These are phyloP conservation scores for Amphiprion ocellaris DNA, from an alignment of 2,113 vertebrate species.

Conservation along the genomic window DNA sequence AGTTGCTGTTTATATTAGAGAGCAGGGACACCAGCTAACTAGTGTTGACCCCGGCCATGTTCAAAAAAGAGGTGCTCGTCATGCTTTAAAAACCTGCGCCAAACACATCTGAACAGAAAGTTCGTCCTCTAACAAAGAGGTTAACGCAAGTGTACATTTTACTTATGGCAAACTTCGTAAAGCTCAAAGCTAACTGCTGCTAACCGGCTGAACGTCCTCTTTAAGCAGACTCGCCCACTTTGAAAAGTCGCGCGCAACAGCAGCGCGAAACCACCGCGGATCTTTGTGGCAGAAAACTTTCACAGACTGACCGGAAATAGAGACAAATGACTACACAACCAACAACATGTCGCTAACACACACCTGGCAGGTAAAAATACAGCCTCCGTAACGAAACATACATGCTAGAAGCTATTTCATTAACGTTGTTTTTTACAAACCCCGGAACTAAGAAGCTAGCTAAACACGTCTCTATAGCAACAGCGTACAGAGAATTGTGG, in stretches of 20 bases:
- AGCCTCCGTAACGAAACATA: not conserved
- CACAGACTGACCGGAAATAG: fast-evolving
- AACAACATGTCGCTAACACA: fast-evolving
- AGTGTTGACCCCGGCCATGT: not conserved
- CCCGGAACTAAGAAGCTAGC: not conserved
- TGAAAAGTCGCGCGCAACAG: slow-evolving; percentile 82
- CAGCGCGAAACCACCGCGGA: slow-evolving; percentile 72
- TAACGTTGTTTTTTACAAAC: not conserved
- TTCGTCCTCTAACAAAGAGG: fast-evolving
- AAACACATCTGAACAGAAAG: too few species aligned
- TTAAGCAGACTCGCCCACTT: slow-evolving; percentile 68
- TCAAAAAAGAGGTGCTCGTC: not conserved
- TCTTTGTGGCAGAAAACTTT: not conserved
- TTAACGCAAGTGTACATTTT: not conserved
- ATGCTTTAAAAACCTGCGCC: not conserved
- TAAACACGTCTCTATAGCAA: slow-evolving; percentile 41
- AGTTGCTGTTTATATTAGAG: slow-evolving; percentile 41
- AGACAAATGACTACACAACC: too few species aligned
- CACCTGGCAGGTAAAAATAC: not conserved
- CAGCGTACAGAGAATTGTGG: slow-evolving; percentile 8
- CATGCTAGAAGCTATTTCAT: not conserved
- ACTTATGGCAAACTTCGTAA: not conserved
- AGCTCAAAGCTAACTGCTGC: slow-evolving; percentile 17
- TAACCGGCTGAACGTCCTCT: slow-evolving; percentile 34
- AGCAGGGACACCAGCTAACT: not conserved